These are phyloP conservation scores for Cassiopea andromeda DNA, from an alignment of 30 jellyfish, hydroid and myxozoan species.

Conservation along the genomic window DNA sequence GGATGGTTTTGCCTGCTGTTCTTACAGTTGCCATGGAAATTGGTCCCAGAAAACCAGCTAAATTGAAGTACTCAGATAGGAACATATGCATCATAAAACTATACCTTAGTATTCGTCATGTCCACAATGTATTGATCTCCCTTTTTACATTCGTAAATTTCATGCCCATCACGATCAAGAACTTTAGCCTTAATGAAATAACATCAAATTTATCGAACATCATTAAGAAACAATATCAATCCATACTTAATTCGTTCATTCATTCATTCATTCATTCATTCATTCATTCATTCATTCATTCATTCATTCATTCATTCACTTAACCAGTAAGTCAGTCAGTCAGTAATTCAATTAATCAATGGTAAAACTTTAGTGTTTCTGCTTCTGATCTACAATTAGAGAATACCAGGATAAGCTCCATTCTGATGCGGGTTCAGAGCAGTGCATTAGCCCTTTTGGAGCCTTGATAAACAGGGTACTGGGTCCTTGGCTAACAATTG, in stretches of 20 bases:
- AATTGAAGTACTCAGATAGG: too few relatives aligned
- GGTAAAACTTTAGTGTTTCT: neutral
- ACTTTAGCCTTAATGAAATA: conserved; percentile 73
- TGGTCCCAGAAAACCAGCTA: too few relatives aligned
- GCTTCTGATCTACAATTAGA: too few relatives aligned
- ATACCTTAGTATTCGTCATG: conserved; percentile 89
- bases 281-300: neutral
- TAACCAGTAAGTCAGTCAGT: neutral
- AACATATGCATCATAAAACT: neutral
- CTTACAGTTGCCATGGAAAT: too few relatives aligned
- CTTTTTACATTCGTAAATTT: conserved; percentile 88
- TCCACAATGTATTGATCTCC: conserved; percentile 98
- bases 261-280: neutral
- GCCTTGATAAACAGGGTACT: too few relatives aligned
- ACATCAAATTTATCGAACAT: neutral
- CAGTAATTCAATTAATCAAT: neutral
- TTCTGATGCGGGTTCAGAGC: too few relatives aligned
- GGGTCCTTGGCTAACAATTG: too few relatives aligned
- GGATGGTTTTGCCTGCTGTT: too few relatives aligned
- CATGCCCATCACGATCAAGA: conserved; percentile 97
- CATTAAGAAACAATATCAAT: neutral
- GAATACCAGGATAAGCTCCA: too few relatives aligned
- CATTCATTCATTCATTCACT: neutral
- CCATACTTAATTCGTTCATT: neutral
- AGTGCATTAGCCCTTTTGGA: too few relatives aligned